phyloP scores from a whole-genome alignment of 2,888 invertebrate species.

The Andrena chrysosceles region DNA sequence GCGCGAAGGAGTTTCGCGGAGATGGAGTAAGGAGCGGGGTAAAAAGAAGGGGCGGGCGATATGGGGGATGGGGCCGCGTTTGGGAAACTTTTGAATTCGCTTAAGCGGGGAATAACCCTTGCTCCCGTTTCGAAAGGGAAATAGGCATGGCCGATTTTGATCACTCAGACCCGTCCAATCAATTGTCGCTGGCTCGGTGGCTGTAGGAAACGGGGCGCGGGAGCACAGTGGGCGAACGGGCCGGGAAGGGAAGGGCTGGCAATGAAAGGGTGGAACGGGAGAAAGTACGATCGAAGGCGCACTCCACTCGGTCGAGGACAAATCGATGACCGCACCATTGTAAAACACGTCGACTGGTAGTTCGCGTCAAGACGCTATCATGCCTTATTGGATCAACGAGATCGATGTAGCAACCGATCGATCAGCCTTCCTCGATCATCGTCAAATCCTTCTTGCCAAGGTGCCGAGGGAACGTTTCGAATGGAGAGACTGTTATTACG shows the following conservation, averaged over 20 bases:
- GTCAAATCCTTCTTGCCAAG: neutral
- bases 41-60: neutral
- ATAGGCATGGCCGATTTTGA: neutral
- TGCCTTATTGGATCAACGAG: conserved; percentile 54
- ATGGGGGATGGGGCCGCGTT: neutral
- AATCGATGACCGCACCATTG: conserved; percentile 65
- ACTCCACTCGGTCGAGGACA: conserved; percentile 25
- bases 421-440: conserved; percentile 1
- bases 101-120: conserved; percentile 4
- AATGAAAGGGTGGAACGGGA: conserved; percentile 19
- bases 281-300: conserved; percentile 29
- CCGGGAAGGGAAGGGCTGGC: conserved; percentile 1
- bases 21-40: too few relatives aligned
- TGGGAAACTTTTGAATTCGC: conserved; percentile 9
- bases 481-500: conserved; percentile 1
- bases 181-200: conserved; percentile 12
- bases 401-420: conserved; percentile 57
- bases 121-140: conserved; percentile 9
- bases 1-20: neutral
- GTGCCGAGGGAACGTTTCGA: neutral
- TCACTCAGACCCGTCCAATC: neutral
- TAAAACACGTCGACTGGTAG: conserved; percentile 49
- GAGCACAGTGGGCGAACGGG: neutral
- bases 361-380: conserved; percentile 48
- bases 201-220: conserved; percentile 10